Conservation (phyloP, 2,113 vertebrate genomes). For the Plecturocebus donacophilus region DNA sequence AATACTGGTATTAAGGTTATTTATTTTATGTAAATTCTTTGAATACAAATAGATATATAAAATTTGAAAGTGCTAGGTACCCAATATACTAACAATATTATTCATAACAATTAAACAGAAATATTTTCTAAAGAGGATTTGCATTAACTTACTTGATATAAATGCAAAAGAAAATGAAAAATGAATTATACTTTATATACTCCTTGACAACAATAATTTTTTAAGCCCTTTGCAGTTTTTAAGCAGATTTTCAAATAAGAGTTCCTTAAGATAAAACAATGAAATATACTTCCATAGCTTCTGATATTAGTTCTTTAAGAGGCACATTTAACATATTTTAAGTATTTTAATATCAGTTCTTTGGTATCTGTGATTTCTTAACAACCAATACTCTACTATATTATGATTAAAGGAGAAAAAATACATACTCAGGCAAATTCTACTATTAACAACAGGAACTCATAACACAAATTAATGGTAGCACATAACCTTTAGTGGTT, state of each 20-base stretch:
- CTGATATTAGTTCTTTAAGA: conserved; percentile 17
- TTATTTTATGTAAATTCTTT: conserved; percentile 10
- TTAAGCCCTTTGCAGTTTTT: neutral
- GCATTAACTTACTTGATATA: conserved; percentile 30
- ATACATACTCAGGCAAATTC: conserved; percentile 41
- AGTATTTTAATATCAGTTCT: neutral
- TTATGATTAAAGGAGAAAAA: conserved; percentile 63
- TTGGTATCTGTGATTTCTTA: conserved; percentile 23
- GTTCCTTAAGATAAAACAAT: neutral
- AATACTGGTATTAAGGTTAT: neutral
- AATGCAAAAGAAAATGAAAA: conserved; percentile 21
- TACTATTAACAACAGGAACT: conserved; percentile 60
- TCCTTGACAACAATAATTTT: conserved; percentile 1
- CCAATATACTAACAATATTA: neutral
- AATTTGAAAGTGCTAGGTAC: neutral
- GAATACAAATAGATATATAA: conserved; percentile 8
- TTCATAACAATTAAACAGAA: conserved; percentile 7
- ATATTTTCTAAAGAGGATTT: neutral
- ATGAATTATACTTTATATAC: neutral
- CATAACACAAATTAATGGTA: conserved; percentile 73
- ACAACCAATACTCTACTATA: conserved; percentile 33
- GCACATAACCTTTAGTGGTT: conserved; percentile 71
- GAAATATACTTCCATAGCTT: neutral
- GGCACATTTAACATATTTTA: neutral
- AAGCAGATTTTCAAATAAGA: conserved; percentile 7